phyloP scores from a whole-genome alignment of 2,888 invertebrate genomes.

The Drymonia ruficornis region DNA sequence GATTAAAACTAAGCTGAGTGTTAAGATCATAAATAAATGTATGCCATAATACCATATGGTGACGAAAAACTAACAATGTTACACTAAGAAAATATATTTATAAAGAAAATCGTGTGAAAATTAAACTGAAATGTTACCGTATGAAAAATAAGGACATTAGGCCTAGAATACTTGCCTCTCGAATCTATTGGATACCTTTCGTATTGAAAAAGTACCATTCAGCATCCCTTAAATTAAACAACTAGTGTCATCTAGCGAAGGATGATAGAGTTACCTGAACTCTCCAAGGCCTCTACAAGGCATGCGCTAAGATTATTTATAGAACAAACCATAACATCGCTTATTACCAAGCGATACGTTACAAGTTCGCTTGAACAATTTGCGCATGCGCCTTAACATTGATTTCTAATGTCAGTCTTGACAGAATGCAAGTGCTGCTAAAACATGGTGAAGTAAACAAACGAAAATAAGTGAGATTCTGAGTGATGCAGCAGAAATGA shows the following conservation, averaged over 20 bases:
- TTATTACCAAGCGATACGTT: conserved; percentile 3
- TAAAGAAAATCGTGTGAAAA: too few relatives aligned
- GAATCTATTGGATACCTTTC: too few relatives aligned
- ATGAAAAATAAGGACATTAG: too few relatives aligned
- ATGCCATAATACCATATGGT: too few relatives aligned
- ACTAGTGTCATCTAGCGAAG: conserved; percentile 52
- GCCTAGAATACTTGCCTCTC: too few relatives aligned
- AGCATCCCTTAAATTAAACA: conserved; percentile 16
- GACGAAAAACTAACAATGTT: too few relatives aligned
- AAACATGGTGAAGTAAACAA: conserved; percentile 35
- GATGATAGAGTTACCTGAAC: conserved; percentile 10
- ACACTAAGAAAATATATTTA: too few relatives aligned
- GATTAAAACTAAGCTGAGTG: too few relatives aligned
- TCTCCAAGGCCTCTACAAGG: conserved; percentile 21
- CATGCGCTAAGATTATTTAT: conserved; percentile 57
- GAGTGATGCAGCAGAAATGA: conserved; percentile 53
- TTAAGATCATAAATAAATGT: too few relatives aligned
- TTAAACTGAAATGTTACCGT: too few relatives aligned
- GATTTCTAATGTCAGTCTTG: conserved; percentile 67
- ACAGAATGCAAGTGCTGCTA: conserved; percentile 42
- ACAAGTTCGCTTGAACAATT: conserved; percentile 22
- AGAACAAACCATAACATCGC: conserved; percentile 24
- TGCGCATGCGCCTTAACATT: conserved; percentile 73
- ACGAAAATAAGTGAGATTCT: conserved; percentile 40
- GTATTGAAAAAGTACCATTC: too few relatives aligned